phyloP scores from a whole-genome alignment of 2,797 vertebrate genomes.

The Perodicticus potto region DNA sequence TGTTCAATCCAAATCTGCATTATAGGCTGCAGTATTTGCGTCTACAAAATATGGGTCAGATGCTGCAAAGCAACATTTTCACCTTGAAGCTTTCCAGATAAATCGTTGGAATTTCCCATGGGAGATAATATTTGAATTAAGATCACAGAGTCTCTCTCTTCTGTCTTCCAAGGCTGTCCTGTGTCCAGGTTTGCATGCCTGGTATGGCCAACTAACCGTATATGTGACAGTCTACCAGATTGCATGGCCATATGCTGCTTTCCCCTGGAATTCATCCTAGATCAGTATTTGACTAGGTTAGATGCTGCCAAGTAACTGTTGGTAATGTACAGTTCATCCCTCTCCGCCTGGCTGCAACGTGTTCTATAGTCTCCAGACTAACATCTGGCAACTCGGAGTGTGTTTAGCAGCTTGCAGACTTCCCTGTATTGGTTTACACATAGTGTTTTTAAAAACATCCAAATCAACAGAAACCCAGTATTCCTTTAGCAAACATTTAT shows the following conservation, averaged over 20 bases:
- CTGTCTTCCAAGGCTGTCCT: conserved; percentile 48
- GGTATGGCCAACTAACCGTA: background rate
- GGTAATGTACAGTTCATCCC: conserved; percentile 62
- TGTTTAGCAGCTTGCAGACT: conserved; percentile 64
- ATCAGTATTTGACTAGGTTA: conserved; percentile 12
- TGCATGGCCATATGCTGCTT: conserved; percentile 50
- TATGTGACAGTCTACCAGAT: conserved; percentile 18
- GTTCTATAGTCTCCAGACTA: conserved; percentile 57
- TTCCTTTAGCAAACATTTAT: conserved; percentile 69
- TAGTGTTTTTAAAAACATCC: background rate
- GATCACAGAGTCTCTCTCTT: conserved; percentile 8
- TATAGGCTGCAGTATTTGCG: conserved; percentile 29
- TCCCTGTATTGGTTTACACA: conserved; percentile 72
- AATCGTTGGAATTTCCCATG: conserved; percentile 56
- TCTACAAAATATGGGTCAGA: conserved; percentile 74
- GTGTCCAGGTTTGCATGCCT: conserved; percentile 52
- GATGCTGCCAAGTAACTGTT: conserved; percentile 70
- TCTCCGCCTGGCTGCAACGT: conserved; percentile 70
- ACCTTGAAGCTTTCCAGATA: conserved; percentile 78
- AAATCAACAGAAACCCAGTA: background rate
- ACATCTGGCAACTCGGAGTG: conserved; percentile 69
- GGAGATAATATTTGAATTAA: conserved; percentile 55
- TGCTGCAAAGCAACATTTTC: conserved; percentile 70
- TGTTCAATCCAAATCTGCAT: conserved; percentile 61
- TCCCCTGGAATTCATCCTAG: conserved; percentile 50